phyloP scores from a whole-genome alignment of 2,797 vertebrate species.

The Pseudomugil gertrudae region DNA sequence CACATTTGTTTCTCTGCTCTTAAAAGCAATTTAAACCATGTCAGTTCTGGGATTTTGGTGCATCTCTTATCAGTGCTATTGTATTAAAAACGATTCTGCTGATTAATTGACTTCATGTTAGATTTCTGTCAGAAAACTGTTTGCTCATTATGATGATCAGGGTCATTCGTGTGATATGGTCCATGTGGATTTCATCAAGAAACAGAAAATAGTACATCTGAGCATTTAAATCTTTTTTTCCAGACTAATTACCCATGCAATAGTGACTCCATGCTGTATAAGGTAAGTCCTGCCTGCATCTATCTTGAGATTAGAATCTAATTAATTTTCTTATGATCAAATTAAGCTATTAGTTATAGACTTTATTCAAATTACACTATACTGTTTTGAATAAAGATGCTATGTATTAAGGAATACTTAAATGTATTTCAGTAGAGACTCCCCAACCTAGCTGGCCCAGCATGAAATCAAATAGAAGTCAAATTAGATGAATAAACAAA shows the following conservation, averaged over 20 bases:
- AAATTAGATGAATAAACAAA: background rate
- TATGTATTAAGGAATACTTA: background rate
- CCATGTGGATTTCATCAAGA: constrained; percentile 35
- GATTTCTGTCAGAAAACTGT: constrained; percentile 12
- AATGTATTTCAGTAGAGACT: background rate
- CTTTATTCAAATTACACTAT: background rate
- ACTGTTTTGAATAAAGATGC: background rate
- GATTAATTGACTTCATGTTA: constrained; percentile 15
- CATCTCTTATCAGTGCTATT: constrained; percentile 25
- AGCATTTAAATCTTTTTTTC: constrained; percentile 17
- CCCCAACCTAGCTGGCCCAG: background rate
- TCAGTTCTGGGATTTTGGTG: constrained; percentile 1
- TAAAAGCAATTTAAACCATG: constrained; percentile 3
- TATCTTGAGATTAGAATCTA: constrained; percentile 1
- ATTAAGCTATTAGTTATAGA: background rate
- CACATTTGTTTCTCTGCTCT: constrained; percentile 6
- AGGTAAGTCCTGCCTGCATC: background rate
- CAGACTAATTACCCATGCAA: background rate
- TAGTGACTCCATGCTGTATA: background rate
- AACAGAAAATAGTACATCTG: constrained; percentile 23
- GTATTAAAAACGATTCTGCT: constrained; percentile 24
- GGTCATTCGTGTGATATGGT: constrained; percentile 9
- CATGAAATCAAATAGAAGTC: background rate
- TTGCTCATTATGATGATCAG: constrained; percentile 17
- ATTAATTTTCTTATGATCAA: no score